Evolutionary conservation across 2,113 vertebrate genomes (phyloP), one percentile per base, ranked within the genome.

Genomic region (Tragelaphus imberbis): DNA sequence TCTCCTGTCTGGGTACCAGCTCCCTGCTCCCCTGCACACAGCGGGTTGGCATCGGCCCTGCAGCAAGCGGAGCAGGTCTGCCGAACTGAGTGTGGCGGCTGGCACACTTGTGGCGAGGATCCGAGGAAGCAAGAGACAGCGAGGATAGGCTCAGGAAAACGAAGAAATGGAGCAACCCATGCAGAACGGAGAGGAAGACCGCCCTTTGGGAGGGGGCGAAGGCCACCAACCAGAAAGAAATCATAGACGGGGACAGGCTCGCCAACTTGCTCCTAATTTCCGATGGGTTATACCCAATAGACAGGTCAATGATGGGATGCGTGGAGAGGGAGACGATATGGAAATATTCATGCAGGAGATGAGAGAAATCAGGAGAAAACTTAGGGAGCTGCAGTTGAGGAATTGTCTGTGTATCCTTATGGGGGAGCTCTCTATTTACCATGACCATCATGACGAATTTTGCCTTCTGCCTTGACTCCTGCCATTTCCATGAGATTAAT

Each of bases 331-430:
- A 97, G 95, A 98, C 86, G 97, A 98, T 91, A 97, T 97, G 97
- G 97, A 98, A 97, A 95, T 97, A 93, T 98, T 98, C 94, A 98
- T 98, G 95, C 97, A 98, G 77, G 97, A 98, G 92, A 97, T 98
- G 97, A 97, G 97, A 91, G 97, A 97, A 97, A 98, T 97, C 94
- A 96, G 98, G 96, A 97, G 98, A 95, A 98, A 98, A 95, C 96
- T 97, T 96, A 97, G 95, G 88, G 97, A 98, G 97, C 88, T 98
- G 53, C 96, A 97, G 65, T 33, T 98, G 95, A 97, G 97, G 82
- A 98, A 97, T 94, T 97, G 97, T 61, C 95, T 98, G 90, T 88
- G 94, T 51, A 96, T 97, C 59, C 96, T 98, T 36, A 97, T 97
- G 97, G 97, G 92, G 51, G 97, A 97, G 85, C 97, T 97, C 11